Conservation (phyloP, 2,113 vertebrate genomes). For the Anolis sagrei region DNA sequence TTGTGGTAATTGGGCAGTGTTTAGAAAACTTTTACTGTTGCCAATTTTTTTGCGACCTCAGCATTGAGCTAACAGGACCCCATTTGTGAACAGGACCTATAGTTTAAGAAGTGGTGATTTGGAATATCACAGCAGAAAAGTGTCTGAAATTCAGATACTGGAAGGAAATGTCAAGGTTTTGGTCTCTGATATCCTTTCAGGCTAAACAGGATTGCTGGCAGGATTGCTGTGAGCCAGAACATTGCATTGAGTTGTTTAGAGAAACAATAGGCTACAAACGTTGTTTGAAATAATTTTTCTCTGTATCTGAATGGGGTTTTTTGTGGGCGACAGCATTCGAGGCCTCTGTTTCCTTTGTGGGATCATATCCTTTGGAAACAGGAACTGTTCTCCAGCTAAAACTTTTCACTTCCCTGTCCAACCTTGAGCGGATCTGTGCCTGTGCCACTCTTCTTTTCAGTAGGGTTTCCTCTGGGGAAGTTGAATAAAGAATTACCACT, state of each 20-base stretch:
- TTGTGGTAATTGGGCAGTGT: no score
- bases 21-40: no score
- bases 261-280: background rate
- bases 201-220: background rate
- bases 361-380: background rate
- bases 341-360: background rate
- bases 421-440: background rate
- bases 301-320: background rate
- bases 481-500: background rate
- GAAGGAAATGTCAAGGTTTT: background rate
- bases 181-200: background rate
- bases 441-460: background rate
- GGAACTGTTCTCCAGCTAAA: background rate
- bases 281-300: background rate
- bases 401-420: background rate
- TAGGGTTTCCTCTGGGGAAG: background rate
- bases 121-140: background rate
- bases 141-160: background rate
- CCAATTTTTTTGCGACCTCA: no score
- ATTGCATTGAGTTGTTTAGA: background rate
- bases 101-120: background rate
- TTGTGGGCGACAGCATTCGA: background rate
- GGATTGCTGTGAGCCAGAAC: background rate
- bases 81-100: no score
- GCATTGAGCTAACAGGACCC: no score